Base-by-base conservation (phyloP, 2,113 vertebrate genomes). In the Excalfactoria chinensis region DNA sequence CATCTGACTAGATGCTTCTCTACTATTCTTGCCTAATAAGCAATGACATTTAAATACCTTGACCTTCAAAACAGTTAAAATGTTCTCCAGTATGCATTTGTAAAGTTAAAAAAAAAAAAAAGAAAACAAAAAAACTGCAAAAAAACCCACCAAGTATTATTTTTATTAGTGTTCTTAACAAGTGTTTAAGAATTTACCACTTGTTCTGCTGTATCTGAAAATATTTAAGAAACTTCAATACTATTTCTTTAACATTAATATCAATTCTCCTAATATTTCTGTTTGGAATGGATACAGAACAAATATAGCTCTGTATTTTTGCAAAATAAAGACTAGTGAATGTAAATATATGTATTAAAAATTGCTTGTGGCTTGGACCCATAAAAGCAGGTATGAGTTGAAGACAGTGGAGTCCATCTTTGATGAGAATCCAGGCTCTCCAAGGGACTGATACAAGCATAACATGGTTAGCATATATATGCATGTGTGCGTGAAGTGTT, bases 401-500 rank as follows among this genome's bases (percentile, higher is more conserved):
- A 48, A 48, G 46, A 48, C 46, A 48, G 12, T 11, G 6, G 46
- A 48, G 46, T 48, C 46, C 21, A 48, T 48, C 46, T 10, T 48
- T 12, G 21, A 48, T 11, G 22, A 48, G 46, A 48, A 48, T 48
- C 11, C 37, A 6, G 13, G 60, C 25, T 12, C 3, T 46, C n/a
- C 2, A 1, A 76, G 28, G n/a, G 37, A 59, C n/a, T 18, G 44
- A 59, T 17, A 5, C 8, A 64, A 70, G 5, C 3, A 3, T 48
- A 48, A 48, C 46, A 22, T 22, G 46, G 4, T 20, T 11, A 11
- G 17, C 10, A 1, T 7, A 4, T 11, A 2, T 7, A n/a, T 11
- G 13, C 12, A 23, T 1, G 30, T 0, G 1, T 10, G 12, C 25
- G 62, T 22, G 21, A 62, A 23, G 20, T 0, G 1, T 7, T 4